These are phyloP conservation scores for Mermis nigrescens DNA, from an alignment of 2,888 invertebrate species.

Conservation along the genomic window DNA sequence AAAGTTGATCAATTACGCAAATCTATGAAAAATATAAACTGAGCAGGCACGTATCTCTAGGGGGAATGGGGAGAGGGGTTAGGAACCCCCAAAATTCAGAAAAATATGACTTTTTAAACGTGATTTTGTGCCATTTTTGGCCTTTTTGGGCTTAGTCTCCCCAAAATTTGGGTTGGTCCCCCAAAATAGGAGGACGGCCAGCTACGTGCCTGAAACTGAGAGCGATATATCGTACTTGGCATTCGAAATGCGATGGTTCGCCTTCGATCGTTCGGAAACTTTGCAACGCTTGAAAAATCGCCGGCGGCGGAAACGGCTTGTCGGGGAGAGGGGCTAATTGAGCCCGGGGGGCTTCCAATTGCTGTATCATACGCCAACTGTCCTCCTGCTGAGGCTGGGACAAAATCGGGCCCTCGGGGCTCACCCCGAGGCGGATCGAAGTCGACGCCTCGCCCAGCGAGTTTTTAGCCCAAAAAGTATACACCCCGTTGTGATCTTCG, in stretches of 20 bases:
- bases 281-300: conserved; percentile 66
- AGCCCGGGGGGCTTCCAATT: conserved; percentile 45
- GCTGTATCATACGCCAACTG: conserved; percentile 67
- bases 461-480: conserved; percentile 78
- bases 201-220: too few relatives aligned
- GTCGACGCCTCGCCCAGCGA: conserved; percentile 82
- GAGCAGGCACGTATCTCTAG: not conserved
- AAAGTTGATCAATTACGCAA: too few relatives aligned
- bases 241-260: conserved; percentile 70
- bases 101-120: too few relatives aligned
- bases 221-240: conserved; percentile 42
- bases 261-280: conserved; percentile 66
- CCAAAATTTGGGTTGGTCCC: too few relatives aligned
- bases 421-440: conserved; percentile 72
- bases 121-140: too few relatives aligned
- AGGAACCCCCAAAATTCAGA: too few relatives aligned
- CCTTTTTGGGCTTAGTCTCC: too few relatives aligned
- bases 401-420: conserved; percentile 36
- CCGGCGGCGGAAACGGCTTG: conserved; percentile 58
- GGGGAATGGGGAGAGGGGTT: too few relatives aligned
- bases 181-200: too few relatives aligned
- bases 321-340: conserved; percentile 45
- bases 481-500: conserved; percentile 69
- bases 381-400: conserved; percentile 81
- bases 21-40: not conserved